Evolutionary conservation across 2,113 vertebrate genomes (phyloP).

Genomic region (Melanostigma gelatinosum): DNA sequence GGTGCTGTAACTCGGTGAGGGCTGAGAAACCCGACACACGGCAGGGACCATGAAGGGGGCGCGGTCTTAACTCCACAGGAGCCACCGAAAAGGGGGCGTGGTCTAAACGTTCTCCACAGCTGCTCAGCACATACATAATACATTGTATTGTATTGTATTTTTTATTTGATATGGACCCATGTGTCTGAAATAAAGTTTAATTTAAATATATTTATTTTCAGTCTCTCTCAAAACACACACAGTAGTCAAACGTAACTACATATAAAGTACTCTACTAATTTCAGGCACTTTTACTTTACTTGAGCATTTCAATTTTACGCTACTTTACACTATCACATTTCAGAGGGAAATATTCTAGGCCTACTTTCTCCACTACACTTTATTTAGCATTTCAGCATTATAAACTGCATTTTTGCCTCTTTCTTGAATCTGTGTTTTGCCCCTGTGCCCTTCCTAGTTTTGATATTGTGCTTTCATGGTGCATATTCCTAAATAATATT

Average conservation of each 20-base stretch:
- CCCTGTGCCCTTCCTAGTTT: too few relatives aligned
- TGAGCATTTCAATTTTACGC: too few relatives aligned
- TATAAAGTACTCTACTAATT: not conserved
- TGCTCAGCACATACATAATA: too few relatives aligned
- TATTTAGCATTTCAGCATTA: not conserved
- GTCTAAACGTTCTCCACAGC: too few relatives aligned
- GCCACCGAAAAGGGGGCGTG: too few relatives aligned
- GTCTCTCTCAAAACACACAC: not conserved
- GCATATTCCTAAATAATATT: not conserved
- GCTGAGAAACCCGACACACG: not conserved
- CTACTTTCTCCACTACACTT: not conserved
- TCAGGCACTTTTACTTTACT: not conserved
- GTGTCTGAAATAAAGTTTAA: too few relatives aligned
- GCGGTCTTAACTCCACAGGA: not conserved
- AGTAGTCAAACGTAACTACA: too few relatives aligned
- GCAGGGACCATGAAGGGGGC: conserved; percentile 48
- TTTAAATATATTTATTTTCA: not conserved
- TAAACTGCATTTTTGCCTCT: not conserved
- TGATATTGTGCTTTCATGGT: not conserved
- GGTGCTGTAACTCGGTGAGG: not conserved
- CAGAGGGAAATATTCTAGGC: not conserved
- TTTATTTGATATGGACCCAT: not conserved
- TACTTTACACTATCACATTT: not conserved
- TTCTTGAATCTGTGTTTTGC: not conserved
- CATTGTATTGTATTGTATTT: not conserved